Conservation (phyloP, 2,797 vertebrate species). For the Natrix natrix region DNA sequence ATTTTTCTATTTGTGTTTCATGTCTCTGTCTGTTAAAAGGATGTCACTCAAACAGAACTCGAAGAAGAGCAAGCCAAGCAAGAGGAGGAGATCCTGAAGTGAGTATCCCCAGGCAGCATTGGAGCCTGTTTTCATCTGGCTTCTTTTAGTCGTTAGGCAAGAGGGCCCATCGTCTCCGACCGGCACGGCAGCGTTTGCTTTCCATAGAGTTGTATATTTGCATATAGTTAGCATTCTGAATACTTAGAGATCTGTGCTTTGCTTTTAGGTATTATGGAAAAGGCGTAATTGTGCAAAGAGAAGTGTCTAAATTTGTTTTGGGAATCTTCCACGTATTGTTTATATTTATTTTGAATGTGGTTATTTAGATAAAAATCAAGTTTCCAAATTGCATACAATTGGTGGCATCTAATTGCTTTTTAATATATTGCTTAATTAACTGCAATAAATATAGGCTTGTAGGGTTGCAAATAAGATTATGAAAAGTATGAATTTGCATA, state of each 20-base stretch:
- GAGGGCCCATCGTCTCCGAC: neutral
- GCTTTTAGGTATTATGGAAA: neutral
- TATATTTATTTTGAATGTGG: neutral
- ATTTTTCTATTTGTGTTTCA: neutral
- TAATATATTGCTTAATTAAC: neutral
- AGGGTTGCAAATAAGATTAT: neutral
- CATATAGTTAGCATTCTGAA: neutral
- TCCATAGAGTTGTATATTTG: neutral
- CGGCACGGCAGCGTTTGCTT: neutral
- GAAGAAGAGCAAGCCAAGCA: conserved; percentile 87
- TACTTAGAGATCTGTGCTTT: neutral
- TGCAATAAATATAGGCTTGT: neutral
- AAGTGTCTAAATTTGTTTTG: neutral
- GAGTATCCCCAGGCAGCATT: conserved; percentile 48
- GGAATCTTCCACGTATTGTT: neutral
- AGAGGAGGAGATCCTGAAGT: conserved; percentile 92
- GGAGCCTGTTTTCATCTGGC: neutral
- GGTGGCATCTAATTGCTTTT: neutral
- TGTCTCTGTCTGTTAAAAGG: conserved; percentile 69
- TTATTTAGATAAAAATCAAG: neutral
- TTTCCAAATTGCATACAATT: neutral
- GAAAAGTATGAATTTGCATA: neutral
- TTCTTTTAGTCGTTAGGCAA: neutral
- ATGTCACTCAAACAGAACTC: conserved; percentile 87
- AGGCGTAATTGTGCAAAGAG: neutral